These are phyloP conservation scores for Hypomecis punctinalis DNA, from an alignment of 2,888 invertebrate species.

Conservation along the genomic window DNA sequence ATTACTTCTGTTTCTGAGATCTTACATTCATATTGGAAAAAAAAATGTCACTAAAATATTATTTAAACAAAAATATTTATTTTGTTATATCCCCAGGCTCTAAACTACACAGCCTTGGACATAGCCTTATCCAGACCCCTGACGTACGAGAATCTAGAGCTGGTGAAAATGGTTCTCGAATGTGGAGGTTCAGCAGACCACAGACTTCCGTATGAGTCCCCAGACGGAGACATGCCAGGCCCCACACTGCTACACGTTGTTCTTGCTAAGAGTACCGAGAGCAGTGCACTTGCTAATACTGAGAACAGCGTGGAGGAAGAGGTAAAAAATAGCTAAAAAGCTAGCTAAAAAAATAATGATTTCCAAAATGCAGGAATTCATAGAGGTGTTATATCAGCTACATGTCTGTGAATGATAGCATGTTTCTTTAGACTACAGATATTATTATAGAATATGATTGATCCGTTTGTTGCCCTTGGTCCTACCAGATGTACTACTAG, in stretches of 20 bases:
- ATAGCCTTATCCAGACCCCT: conserved; percentile 63
- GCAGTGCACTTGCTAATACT: conserved; percentile 37
- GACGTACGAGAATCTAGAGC: conserved; percentile 56
- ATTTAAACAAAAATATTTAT: too few species aligned
- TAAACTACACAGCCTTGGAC: conserved; percentile 64
- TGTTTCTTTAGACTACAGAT: too few species aligned
- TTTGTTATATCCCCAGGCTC: conserved; percentile 53
- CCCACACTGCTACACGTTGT: conserved; percentile 71
- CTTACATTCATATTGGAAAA: too few species aligned
- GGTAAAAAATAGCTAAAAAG: conserved; percentile 45
- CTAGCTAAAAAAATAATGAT: too few species aligned
- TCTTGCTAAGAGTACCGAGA: conserved; percentile 56
- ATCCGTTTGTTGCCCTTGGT: too few species aligned
- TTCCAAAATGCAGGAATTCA: too few species aligned
- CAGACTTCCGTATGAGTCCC: conserved; percentile 44
- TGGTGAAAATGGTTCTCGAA: conserved; percentile 62
- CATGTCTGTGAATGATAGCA: too few species aligned
- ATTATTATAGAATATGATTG: too few species aligned
- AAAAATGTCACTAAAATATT: too few species aligned
- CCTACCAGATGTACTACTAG: too few species aligned
- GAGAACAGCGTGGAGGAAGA: conserved; percentile 59
- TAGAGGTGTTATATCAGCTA: too few species aligned
- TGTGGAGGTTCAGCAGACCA: conserved; percentile 61
- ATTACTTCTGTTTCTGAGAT: too few species aligned
- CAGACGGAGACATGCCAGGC: conserved; percentile 47